Evolutionary conservation across 2,888 invertebrate genomes (phyloP), one percentile per base, ranked within the genome.

Genomic region (Lobophora halterata): DNA sequence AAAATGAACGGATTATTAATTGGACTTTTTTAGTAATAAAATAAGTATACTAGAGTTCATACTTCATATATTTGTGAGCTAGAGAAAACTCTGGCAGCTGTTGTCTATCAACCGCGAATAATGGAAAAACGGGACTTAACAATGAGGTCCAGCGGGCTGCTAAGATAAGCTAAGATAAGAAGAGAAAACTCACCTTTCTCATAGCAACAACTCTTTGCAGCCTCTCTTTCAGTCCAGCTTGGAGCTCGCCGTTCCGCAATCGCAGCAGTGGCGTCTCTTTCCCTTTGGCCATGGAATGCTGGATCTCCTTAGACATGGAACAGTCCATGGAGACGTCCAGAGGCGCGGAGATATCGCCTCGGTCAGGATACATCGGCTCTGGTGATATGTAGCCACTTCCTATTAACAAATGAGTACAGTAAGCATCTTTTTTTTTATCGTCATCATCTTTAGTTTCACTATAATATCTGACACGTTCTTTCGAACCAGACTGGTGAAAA

Each of bases 191-290:
- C 6, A 85, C 88, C 77, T 83, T 81, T 53, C 79, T 88, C 82
- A 70, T 82, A 55, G 73, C 78, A 49, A 79, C 89, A 61, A 88
- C 77, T 55, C 89, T 88, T 23, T 85, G 85, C 31, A 93, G 80
- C 52, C 90, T 83, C 42, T 90, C 88, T 29, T 88, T 88, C 9
- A 93, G 88, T 0, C 91, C 91, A 2, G 89, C 88, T 55, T 92
- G 91, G 14, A 93, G 73, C 25, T 91, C 92, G 12, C 93, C 93
- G 57, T 93, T 93, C 55, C 90, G 80, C 27, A 93, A 78, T 55
- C 89, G 76, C 61, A 91, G 75, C 16, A 92, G 65, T 1, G 88
- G 88, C 19, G 85, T 87, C 13, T 73, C 75, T 37, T 76, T 77
- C 34, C 69, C 65, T 2, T 46, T 43, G 5, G 46, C 38, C 35